Conservation (phyloP, 1,140 invertebrate species). For the Cryptotermes secundus region DNA sequence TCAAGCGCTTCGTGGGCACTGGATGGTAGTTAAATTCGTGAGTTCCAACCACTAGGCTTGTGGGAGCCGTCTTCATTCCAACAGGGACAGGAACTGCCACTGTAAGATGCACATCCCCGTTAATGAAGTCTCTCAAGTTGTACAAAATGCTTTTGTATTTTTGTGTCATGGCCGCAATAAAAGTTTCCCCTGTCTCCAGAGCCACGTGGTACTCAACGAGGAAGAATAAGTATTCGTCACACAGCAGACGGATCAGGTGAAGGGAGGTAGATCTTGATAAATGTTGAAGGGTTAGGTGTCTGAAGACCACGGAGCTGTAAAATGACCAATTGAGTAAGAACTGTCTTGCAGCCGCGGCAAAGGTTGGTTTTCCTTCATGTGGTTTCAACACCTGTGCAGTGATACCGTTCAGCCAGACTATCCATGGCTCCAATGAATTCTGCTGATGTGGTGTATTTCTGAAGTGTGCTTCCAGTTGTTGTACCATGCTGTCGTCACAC, state of each 20-base stretch:
- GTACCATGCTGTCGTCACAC: conserved; percentile 85
- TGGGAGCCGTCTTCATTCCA: conserved; percentile 13
- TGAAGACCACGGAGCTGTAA: conserved; percentile 96
- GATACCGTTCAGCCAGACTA: conserved; percentile 92
- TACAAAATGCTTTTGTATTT: conserved; percentile 31
- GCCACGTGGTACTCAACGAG: conserved; percentile 97
- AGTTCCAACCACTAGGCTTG: background rate
- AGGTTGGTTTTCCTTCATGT: conserved; percentile 78
- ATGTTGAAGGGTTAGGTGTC: conserved; percentile 91
- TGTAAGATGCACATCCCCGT: conserved; percentile 22
- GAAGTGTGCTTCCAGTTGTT: conserved; percentile 88
- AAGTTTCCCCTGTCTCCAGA: conserved; percentile 82
- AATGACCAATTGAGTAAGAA: conserved; percentile 99
- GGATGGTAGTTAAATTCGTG: conserved; percentile 16
- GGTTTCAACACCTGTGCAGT: conserved; percentile 84
- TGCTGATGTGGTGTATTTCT: conserved; percentile 91
- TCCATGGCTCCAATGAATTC: conserved; percentile 95
- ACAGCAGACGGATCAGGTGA: conserved; percentile 94
- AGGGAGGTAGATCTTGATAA: conserved; percentile 98
- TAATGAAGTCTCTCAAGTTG: conserved; percentile 26
- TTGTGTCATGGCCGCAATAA: conserved; percentile 86
- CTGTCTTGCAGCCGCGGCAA: conserved; percentile 87
- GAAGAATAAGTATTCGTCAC: conserved; percentile 99
- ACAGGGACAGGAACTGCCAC: conserved; percentile 25
- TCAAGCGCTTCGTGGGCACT: conserved; percentile 29